Percentiles rank a stretch among this genome's conserved stretches.
These are phyloP conservation scores for Yasuhikotakia modesta DNA, from an alignment of 2,797 vertebrate genomes.

Conservation along the genomic window DNA sequence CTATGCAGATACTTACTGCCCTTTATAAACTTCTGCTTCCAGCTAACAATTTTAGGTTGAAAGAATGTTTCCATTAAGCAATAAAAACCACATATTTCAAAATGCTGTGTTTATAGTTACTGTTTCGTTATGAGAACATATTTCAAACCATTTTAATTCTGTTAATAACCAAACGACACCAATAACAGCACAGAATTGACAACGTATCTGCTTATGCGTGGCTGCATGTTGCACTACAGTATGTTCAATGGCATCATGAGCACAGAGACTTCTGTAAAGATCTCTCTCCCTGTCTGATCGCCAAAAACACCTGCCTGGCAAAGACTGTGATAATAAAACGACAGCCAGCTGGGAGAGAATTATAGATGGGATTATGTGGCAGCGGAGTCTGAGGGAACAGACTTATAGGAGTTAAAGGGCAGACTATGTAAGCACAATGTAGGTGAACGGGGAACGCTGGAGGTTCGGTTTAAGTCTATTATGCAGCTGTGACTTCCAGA, in stretches of 20 bases:
- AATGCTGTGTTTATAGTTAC: too few relatives aligned
- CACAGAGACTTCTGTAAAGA: background rate
- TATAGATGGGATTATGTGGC: constrained; percentile 37
- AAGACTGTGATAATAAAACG: constrained; percentile 38
- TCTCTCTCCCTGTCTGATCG: constrained; percentile 13
- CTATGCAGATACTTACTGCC: too few relatives aligned
- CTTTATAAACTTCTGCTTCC: too few relatives aligned
- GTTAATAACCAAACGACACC: too few relatives aligned
- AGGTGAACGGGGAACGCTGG: constrained; percentile 22
- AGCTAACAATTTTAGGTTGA: too few relatives aligned
- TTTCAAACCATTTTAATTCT: too few relatives aligned
- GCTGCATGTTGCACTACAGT: background rate
- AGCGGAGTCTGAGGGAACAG: too few relatives aligned
- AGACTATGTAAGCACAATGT: constrained; percentile 12
- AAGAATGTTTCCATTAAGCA: too few relatives aligned
- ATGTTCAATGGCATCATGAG: background rate
- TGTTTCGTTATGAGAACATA: too few relatives aligned
- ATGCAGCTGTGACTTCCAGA: constrained; percentile 43
- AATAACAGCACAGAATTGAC: too few relatives aligned
- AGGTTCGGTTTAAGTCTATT: constrained; percentile 42
- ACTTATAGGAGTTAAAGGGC: constrained; percentile 15
- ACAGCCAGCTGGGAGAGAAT: constrained; percentile 13
- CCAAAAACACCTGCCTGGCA: constrained; percentile 22
- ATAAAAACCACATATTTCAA: too few relatives aligned
- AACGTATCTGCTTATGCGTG: background rate